Evolutionary conservation across 2,888 invertebrate species (phyloP).

Genomic region (Phoenoteleia sp.): DNA sequence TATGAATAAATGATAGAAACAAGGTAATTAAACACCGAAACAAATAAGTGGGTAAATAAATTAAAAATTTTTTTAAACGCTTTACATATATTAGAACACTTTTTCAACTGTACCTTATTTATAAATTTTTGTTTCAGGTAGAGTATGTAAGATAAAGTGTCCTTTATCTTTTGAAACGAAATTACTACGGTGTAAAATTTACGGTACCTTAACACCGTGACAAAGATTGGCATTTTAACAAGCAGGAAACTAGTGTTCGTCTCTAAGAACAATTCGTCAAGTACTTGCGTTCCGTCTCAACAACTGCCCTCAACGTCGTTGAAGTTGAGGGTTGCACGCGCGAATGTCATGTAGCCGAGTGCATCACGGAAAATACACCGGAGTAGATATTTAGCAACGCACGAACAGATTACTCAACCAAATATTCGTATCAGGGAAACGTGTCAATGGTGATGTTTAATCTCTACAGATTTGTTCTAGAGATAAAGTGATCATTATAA

Average conservation of each 20-base stretch:
- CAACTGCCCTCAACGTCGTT: slow-evolving; percentile 79
- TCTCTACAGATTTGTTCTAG: no score
- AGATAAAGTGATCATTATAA: no score
- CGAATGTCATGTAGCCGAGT: slow-evolving; percentile 30
- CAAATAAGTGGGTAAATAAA: no score
- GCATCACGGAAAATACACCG: not conserved
- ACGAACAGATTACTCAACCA: slow-evolving; percentile 7
- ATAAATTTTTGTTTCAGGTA: no score
- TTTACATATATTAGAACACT: no score
- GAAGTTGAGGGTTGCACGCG: slow-evolving; percentile 67
- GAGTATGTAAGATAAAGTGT: no score
- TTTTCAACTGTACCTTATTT: no score
- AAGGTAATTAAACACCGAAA: no score
- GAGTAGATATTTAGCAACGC: slow-evolving; percentile 68
- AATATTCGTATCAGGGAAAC: no score
- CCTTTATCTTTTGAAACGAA: not conserved
- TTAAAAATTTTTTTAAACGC: no score
- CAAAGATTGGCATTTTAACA: slow-evolving; percentile 59
- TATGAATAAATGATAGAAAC: no score
- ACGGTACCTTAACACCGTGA: slow-evolving; percentile 34
- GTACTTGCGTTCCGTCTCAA: slow-evolving; percentile 83
- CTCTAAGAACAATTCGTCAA: slow-evolving; percentile 77
- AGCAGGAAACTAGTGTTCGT: slow-evolving; percentile 56
- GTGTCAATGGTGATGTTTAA: no score
- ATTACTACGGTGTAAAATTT: slow-evolving; percentile 24